Conservation (phyloP, 2,113 vertebrate species). For the Larimichthys polyactis region DNA sequence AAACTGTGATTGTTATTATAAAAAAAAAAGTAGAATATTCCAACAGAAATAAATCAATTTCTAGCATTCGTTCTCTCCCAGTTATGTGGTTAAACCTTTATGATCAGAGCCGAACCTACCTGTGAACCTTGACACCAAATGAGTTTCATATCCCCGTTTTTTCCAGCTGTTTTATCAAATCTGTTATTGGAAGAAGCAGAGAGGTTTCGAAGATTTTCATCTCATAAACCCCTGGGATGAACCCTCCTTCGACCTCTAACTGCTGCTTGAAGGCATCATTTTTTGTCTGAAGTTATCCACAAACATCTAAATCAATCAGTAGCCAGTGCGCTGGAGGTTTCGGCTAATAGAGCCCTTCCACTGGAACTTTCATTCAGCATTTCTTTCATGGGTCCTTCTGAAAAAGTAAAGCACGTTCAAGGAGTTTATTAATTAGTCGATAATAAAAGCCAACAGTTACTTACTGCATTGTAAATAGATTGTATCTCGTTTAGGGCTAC, state of each 20-base stretch:
- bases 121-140: conserved; percentile 38
- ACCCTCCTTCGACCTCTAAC: conserved; percentile 44
- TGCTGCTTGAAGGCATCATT: conserved; percentile 22
- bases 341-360: neutral
- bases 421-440: too few species aligned
- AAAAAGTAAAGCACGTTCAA: neutral
- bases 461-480: too few species aligned
- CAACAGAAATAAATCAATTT: conserved; percentile 13
- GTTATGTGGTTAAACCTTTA: conserved; percentile 15
- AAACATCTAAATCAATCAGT: conserved; percentile 31
- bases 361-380: neutral
- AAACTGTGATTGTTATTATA: neutral
- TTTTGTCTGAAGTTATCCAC: neutral
- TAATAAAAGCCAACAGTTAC: too few species aligned
- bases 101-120: conserved; percentile 2
- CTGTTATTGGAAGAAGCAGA: conserved; percentile 32
- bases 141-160: conserved; percentile 29
- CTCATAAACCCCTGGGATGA: conserved; percentile 9
- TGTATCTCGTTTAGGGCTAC: too few species aligned
- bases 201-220: conserved; percentile 39
- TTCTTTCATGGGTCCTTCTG: neutral
- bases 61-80: conserved; percentile 3
- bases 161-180: conserved; percentile 26
- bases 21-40: conserved; percentile 4
- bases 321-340: neutral